Evolutionary conservation across 2,888 invertebrate genomes (phyloP).

Genomic region (Hyalella azteca): DNA sequence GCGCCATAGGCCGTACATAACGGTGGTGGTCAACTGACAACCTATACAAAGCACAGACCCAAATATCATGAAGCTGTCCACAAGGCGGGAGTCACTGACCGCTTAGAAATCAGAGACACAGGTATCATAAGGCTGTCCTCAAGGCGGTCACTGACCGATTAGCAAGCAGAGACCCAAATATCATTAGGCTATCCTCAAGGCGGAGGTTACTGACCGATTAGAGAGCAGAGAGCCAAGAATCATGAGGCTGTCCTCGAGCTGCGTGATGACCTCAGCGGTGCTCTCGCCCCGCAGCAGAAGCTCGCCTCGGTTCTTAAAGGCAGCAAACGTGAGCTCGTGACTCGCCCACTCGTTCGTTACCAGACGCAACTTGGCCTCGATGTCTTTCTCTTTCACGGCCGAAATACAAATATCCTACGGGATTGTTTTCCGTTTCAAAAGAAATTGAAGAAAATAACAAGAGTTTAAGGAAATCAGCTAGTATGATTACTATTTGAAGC

Average conservation of each 20-base stretch:
- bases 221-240: constrained; percentile 90
- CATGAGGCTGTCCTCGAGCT: constrained; percentile 96
- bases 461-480: no score
- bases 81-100: constrained; percentile 77
- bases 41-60: constrained; percentile 91
- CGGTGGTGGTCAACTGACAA: constrained; percentile 66
- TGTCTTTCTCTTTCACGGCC: constrained; percentile 97
- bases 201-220: constrained; percentile 77
- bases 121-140: constrained; percentile 97
- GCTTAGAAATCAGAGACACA: constrained; percentile 89
- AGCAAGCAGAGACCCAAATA: constrained; percentile 88
- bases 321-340: constrained; percentile 90
- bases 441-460: no score
- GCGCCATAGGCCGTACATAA: not conserved
- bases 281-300: constrained; percentile 88
- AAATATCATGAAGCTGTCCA: constrained; percentile 95
- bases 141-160: constrained; percentile 79
- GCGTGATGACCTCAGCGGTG: constrained; percentile 92
- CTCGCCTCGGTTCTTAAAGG: constrained; percentile 94
- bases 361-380: constrained; percentile 91
- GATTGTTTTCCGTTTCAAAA: no score
- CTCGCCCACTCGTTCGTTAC: constrained; percentile 96
- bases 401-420: constrained; percentile 98
- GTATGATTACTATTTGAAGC: no score
- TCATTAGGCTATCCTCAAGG: constrained; percentile 95